Conservation (phyloP, 2,888 invertebrate species). For the Drosophila silvestris region DNA sequence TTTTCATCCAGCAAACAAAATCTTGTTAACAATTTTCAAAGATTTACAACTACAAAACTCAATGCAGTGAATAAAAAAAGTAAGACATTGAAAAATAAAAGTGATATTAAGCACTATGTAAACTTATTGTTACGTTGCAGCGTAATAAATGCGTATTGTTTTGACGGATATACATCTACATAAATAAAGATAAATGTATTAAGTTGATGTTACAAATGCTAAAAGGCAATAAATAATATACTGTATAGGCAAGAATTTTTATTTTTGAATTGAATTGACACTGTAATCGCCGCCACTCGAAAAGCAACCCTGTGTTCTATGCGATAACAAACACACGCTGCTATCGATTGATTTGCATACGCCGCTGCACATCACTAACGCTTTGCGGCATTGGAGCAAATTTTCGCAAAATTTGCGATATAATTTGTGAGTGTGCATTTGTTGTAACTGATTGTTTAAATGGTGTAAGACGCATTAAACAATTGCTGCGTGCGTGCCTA, state of each 20-base stretch:
- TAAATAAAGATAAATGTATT: constrained; percentile 71
- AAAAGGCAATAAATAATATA: constrained; percentile 60
- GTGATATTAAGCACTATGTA: constrained; percentile 78
- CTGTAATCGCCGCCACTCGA: background rate
- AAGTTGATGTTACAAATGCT: constrained; percentile 77
- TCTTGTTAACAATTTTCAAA: constrained; percentile 70
- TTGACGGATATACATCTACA: constrained; percentile 73
- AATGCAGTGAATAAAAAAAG: constrained; percentile 34
- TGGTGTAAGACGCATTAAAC: constrained; percentile 52
- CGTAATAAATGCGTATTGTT: constrained; percentile 75
- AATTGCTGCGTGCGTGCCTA: constrained; percentile 44
- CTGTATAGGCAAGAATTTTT: constrained; percentile 30
- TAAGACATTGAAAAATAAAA: constrained; percentile 56
- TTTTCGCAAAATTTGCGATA: constrained; percentile 59
- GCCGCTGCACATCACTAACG: constrained; percentile 71
- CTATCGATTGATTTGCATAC: constrained; percentile 60
- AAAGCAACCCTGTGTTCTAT: constrained; percentile 34
- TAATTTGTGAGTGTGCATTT: constrained; percentile 52
- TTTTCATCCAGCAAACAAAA: constrained; percentile 52
- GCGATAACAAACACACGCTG: constrained; percentile 52
- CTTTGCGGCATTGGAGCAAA: constrained; percentile 66
- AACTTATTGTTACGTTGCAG: constrained; percentile 71
- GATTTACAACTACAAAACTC: constrained; percentile 47
- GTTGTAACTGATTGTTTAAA: constrained; percentile 48
- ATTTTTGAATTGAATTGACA: constrained; percentile 20